These are phyloP conservation scores for Polymixis lichenea DNA, from an alignment of 2,888 invertebrate genomes.

Conservation along the genomic window DNA sequence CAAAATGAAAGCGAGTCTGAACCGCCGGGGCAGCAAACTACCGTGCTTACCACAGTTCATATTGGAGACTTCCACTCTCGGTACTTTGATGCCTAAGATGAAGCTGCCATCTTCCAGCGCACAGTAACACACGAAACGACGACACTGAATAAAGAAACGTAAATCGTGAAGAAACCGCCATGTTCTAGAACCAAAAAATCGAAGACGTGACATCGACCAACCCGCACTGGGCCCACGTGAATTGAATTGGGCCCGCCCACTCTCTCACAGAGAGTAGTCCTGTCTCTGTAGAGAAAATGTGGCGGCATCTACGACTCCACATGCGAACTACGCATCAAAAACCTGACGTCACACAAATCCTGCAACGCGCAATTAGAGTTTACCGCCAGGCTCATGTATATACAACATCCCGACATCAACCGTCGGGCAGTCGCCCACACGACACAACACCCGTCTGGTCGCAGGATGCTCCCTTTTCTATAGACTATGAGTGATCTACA, in stretches of 20 bases:
- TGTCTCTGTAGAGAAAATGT: too few relatives aligned
- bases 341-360: too few relatives aligned
- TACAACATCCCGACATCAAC: too few relatives aligned
- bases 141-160: conserved; percentile 75
- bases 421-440: too few relatives aligned
- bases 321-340: too few relatives aligned
- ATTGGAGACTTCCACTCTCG: conserved; percentile 85
- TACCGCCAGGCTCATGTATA: too few relatives aligned
- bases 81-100: conserved; percentile 85
- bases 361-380: too few relatives aligned
- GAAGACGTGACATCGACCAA: not conserved
- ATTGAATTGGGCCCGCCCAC: not conserved
- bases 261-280: not conserved
- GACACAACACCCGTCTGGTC: too few relatives aligned
- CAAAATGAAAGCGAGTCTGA: not conserved
- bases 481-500: too few relatives aligned
- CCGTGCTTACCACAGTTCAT: conserved; percentile 84
- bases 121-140: conserved; percentile 86
- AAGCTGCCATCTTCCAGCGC: conserved; percentile 84
- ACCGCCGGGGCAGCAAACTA: not conserved
- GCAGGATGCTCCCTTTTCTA: too few relatives aligned
- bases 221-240: not conserved
- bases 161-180: not conserved
- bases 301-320: too few relatives aligned
- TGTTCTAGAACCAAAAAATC: not conserved